Evolutionary conservation across 2,113 vertebrate genomes (phyloP).

Genomic region (Ochotona curzoniae): DNA sequence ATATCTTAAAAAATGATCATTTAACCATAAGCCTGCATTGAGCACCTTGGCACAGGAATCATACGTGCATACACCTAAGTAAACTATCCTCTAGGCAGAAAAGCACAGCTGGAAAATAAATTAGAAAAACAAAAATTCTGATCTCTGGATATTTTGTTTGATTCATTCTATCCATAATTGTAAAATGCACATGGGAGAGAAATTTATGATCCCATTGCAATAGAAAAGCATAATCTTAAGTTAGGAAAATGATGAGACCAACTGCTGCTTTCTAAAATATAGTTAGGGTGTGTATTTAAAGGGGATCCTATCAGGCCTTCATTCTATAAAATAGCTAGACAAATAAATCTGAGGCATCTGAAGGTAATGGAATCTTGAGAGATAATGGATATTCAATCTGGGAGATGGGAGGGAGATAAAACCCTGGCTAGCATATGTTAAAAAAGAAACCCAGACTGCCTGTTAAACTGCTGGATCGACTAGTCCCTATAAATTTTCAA

Average conservation of each 20-base stretch:
- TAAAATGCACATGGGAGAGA: conserved; percentile 70
- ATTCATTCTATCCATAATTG: conserved; percentile 79
- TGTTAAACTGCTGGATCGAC: conserved; percentile 74
- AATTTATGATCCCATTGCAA: conserved; percentile 73
- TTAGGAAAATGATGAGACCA: conserved; percentile 70
- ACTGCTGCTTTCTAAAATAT: conserved; percentile 77
- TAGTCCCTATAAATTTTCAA: conserved; percentile 81
- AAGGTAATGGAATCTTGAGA: conserved; percentile 76
- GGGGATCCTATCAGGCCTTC: conserved; percentile 72
- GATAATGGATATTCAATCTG: conserved; percentile 84
- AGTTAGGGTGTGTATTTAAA: conserved; percentile 75
- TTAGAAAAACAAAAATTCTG: conserved; percentile 52
- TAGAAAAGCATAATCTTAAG: conserved; percentile 66
- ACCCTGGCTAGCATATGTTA: conserved; percentile 62
- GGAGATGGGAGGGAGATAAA: conserved; percentile 78
- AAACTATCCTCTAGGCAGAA: conserved; percentile 10
- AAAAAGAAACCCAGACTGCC: conserved; percentile 61
- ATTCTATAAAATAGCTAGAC: conserved; percentile 80
- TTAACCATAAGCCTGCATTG: neutral
- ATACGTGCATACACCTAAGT: neutral
- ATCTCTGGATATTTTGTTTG: conserved; percentile 70
- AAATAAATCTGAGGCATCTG: conserved; percentile 81
- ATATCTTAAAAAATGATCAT: conserved; percentile 9
- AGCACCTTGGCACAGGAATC: neutral
- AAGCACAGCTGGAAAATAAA: conserved; percentile 76